Conservation (phyloP, 2,888 invertebrate genomes). For the Lepidocyrtoides sp. region DNA sequence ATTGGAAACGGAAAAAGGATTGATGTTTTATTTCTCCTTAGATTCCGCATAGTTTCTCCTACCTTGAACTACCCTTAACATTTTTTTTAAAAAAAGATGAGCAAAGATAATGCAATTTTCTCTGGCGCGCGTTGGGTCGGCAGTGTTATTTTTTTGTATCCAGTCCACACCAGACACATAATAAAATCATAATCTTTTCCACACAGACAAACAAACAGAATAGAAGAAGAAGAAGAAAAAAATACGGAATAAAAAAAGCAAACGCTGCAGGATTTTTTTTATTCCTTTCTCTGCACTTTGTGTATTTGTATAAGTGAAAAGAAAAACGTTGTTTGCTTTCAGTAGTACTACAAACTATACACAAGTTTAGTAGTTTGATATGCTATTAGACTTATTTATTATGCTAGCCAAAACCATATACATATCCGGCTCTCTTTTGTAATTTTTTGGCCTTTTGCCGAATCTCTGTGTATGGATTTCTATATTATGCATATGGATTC, state of each 20-base stretch:
- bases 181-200: constrained; percentile 4
- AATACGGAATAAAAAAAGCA: constrained; percentile 13
- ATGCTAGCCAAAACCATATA: neutral
- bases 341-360: neutral
- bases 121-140: neutral
- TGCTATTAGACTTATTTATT: too few species aligned
- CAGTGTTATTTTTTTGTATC: neutral
- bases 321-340: too few species aligned
- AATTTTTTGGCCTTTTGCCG: constrained; percentile 24
- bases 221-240: neutral
- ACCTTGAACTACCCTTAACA: too few species aligned
- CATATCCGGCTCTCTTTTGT: neutral
- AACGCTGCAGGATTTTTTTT: constrained; percentile 30
- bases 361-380: too few species aligned
- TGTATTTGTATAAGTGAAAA: too few species aligned
- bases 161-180: neutral
- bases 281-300: neutral
- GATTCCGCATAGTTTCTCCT: too few species aligned
- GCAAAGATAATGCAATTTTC: constrained; percentile 48
- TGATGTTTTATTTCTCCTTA: too few species aligned
- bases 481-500: neutral
- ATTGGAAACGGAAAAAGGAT: too few species aligned
- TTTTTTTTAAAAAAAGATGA: too few species aligned
- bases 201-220: neutral
- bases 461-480: neutral